Conservation (phyloP, 2,797 vertebrate genomes). For the Brachyalestes nurse region DNA sequence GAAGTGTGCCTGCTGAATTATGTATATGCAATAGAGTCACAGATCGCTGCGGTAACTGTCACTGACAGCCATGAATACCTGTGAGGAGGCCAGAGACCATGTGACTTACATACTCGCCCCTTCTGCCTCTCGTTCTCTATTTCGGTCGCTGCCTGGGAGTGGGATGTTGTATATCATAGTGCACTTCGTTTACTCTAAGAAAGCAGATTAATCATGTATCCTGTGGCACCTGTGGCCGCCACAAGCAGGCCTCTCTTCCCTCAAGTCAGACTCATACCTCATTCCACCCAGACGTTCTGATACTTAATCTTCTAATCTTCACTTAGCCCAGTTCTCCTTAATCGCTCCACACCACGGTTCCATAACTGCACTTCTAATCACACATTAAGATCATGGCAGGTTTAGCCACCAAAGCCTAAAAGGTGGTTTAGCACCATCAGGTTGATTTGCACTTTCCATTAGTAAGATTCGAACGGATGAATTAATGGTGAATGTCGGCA, state of each 20-base stretch:
- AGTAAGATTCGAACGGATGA: neutral
- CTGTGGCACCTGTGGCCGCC: neutral
- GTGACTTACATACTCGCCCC: constrained; percentile 46
- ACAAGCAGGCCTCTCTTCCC: neutral
- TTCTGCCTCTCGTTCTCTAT: constrained; percentile 1
- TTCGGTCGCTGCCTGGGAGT: neutral
- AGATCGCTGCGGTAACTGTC: constrained; percentile 56
- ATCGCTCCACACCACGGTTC: constrained; percentile 1
- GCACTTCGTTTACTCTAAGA: constrained; percentile 6
- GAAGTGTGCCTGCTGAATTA: constrained; percentile 60
- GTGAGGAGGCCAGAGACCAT: constrained; percentile 53
- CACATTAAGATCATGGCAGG: constrained; percentile 5
- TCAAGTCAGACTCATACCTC: neutral
- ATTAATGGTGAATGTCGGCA: neutral
- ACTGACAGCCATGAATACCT: constrained; percentile 61
- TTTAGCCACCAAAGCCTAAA: constrained; percentile 11
- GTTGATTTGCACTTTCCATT: constrained; percentile 21
- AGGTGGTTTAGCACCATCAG: neutral
- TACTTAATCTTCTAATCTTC: constrained; percentile 16
- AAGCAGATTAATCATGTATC: constrained; percentile 2
- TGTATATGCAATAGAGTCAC: constrained; percentile 61
- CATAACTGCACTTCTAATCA: constrained; percentile 1
- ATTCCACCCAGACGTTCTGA: neutral
- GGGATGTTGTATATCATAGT: constrained; percentile 4
- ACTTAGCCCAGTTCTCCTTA: constrained; percentile 21